Conservation (phyloP, 2,113 vertebrate species). For the Tamias sibiricus region DNA sequence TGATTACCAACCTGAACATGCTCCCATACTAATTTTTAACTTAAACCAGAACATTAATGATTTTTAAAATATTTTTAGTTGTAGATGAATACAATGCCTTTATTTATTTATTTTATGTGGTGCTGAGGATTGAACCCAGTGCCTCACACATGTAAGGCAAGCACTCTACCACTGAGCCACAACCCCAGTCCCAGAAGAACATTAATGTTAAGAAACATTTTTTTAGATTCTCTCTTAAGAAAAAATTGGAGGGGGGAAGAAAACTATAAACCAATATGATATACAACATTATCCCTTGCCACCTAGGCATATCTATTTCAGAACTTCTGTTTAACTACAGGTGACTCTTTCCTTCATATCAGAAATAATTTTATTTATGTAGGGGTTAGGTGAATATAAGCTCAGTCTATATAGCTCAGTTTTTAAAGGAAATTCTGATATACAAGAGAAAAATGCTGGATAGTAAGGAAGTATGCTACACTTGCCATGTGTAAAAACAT, state of each 20-base stretch:
- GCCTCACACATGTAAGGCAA: too few species aligned
- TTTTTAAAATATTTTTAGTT: not conserved
- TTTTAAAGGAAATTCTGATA: slow-evolving; percentile 32
- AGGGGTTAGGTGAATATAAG: not conserved
- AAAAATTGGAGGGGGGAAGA: not conserved
- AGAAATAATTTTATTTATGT: slow-evolving; percentile 9
- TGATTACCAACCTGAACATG: not conserved
- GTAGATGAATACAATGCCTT: too few species aligned
- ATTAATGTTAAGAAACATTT: slow-evolving; percentile 27
- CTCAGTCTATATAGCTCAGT: not conserved
- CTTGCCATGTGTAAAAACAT: not conserved
- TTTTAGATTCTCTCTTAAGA: not conserved
- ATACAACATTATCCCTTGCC: not conserved
- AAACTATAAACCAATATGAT: not conserved
- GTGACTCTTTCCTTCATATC: not conserved
- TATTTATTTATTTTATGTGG: too few species aligned
- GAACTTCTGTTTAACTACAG: not conserved
- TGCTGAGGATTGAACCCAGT: too few species aligned
- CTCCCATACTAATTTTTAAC: not conserved
- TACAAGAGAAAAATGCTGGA: not conserved
- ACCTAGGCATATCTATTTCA: not conserved
- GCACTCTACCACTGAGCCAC: too few species aligned
- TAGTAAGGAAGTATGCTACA: not conserved
- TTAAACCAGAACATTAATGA: slow-evolving; percentile 38
- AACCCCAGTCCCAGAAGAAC: not conserved